Base-by-base conservation (phyloP, 64 coral and sea anemone species). In the Dendronephthya gigantea region DNA sequence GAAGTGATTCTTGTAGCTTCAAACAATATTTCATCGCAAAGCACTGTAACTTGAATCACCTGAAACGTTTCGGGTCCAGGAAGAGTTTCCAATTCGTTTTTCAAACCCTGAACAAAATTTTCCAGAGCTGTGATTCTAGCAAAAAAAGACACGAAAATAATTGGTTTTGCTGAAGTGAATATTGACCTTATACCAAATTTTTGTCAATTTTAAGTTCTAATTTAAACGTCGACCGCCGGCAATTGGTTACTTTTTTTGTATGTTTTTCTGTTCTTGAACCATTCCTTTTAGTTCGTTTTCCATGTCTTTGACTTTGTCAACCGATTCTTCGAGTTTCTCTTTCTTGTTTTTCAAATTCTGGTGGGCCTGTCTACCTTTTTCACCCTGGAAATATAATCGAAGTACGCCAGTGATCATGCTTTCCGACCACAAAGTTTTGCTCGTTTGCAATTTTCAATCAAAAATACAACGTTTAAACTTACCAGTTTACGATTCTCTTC, bases 271-370 rank as follows among this genome's bases (percentile, higher is more conserved):
- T 50, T 87, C 52, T 29, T 98, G 92, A 45, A 91, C 83, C 68
- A 98, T 87, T 65, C 91, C 95, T 68, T 98, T 98, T 33, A 98
- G 68, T 59, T 98, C 91, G 85, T 68, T 87, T 29, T 87, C 75
- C 9, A 82, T 84, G 36, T 98, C 92, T 62, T 98, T 28, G 86
- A 93, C 95, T 92, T 88, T 90, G 40, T 98, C 95, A 55, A 83
- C 66, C 76, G 65, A 90, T 35, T 89, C 91, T 31, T 98, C 95
- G 82, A 98, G 59, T 49, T 89, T 87, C 28, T 98, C 95, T 89
- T 55, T 93, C 39, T 93, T 98, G 40, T 82, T 43, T 30, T 93
- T 98, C 17, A 87, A 81, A 50, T 85, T 91, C 51, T 88, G 88
- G 48, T 86, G 55, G 27, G 87, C 88, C 23, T 45, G 82, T 81